Evolutionary conservation across 2,113 vertebrate species (phyloP), one percentile per base, ranked within the genome.

Genomic region (Neolamprologus falcicula): DNA sequence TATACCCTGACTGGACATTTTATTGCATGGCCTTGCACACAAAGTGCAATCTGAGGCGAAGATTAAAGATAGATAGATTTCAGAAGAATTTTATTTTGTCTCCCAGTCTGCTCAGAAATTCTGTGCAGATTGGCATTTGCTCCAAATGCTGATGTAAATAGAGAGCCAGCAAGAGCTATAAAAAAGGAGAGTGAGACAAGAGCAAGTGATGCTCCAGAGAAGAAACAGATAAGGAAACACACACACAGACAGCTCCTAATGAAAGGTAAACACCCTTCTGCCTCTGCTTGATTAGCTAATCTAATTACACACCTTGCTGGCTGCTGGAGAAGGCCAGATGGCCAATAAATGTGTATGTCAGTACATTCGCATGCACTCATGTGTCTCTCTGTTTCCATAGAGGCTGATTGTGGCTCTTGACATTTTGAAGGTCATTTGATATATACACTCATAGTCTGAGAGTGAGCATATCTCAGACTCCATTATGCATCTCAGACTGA

Each of bases 261-360:
- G 95, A 96, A 96, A 95, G 92, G 92, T 92, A 96, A 96, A 96
- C 95, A 96, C 66, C 85, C 84, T 90, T 93, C 90, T 92, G 85
- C 91, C 86, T 88, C 80, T 85, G 91, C 92, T 88, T 95, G 94
- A 94, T 95, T 95, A 93, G 90, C 89, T 95, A 92, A 95, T 93
- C 90, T 92, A 94, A 96, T 96, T 91, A 93, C 94, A 94, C 91
- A 88, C 82, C 86, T 89, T 85, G 33, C 86, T 55, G 59, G 83
- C 90, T 33, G 86, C 94, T 89, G 90, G 88, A 90, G 90, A 26
- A 91, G 79, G 89, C 86, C 96, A 96, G 95, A 96, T 95, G 94
- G 92, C 54, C 47, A 17, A 80, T 90, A 84, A 88, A 90, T 88
- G 91, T 90, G 83, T 28, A 52, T 53, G 88, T 78, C 21, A 50